Percentiles rank a stretch among this genome's conserved stretches.
Conservation (phyloP, 2,888 invertebrate genomes). For the Idaea straminata region DNA sequence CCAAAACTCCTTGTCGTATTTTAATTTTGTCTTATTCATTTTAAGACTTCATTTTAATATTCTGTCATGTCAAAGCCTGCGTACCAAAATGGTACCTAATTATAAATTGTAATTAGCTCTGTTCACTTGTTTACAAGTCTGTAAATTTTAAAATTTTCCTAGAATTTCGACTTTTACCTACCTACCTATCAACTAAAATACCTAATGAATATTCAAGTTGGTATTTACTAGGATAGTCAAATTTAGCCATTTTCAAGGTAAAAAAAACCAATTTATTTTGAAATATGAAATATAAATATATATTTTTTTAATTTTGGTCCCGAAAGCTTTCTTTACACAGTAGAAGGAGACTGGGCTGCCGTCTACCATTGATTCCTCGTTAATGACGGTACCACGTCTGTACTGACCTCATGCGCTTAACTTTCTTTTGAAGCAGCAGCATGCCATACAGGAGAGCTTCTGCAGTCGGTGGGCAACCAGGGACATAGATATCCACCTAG, state of each 20-base stretch:
- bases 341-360: no score
- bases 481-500: constrained; percentile 91
- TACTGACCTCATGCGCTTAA: constrained; percentile 85
- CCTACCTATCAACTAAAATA: background rate
- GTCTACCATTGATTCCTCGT: constrained; percentile 6
- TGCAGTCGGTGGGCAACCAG: constrained; percentile 96
- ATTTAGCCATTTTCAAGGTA: background rate
- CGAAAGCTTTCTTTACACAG: background rate
- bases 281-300: background rate
- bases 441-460: constrained; percentile 93
- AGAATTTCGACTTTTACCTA: background rate
- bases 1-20: background rate
- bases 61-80: background rate
- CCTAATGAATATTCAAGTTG: background rate
- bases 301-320: background rate
- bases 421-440: constrained; percentile 92
- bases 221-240: background rate
- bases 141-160: background rate
- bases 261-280: background rate
- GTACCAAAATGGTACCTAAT: background rate
- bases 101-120: background rate
- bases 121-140: background rate
- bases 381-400: constrained; percentile 71
- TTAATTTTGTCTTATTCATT: background rate
- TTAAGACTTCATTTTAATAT: background rate